A percentile compares a stretch with the other conserved stretches of the same genome.
phyloP scores from a whole-genome alignment of 2,797 vertebrate genomes.

The Trichosurus vulpecula region DNA sequence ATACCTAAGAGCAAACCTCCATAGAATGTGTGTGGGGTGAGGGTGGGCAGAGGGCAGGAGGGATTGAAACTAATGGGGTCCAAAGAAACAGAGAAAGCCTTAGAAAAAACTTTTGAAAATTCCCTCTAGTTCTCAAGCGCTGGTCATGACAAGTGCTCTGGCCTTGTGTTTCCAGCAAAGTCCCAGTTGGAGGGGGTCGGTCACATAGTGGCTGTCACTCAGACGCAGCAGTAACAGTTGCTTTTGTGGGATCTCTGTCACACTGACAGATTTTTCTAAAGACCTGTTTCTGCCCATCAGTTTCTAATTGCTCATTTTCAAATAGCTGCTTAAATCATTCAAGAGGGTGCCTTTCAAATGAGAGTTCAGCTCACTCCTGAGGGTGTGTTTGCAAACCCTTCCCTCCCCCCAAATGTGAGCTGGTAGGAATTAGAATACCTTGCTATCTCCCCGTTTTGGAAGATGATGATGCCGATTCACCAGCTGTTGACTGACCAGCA shows the following conservation, averaged over 20 bases:
- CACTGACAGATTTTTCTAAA: not conserved
- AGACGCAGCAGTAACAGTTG: not conserved
- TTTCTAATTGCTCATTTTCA: slow-evolving; percentile 23
- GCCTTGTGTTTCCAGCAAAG: not conserved
- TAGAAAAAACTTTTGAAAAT: not conserved
- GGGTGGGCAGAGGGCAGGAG: not conserved
- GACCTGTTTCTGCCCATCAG: not conserved
- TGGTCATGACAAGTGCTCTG: not conserved
- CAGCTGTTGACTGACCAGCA: not conserved
- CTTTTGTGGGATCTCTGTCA: not conserved
- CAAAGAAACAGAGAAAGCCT: not conserved
- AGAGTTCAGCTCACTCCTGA: not conserved
- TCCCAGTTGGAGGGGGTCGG: not conserved
- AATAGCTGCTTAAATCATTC: not conserved
- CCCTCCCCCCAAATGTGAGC: not conserved
- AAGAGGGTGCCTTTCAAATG: not conserved
- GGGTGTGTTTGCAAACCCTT: not conserved
- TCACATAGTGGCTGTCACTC: not conserved
- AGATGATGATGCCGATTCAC: not conserved
- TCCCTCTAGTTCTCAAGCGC: slow-evolving; percentile 4
- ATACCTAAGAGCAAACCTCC: slow-evolving; percentile 5
- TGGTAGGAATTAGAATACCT: not conserved
- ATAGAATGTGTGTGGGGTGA: not conserved
- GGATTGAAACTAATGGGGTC: slow-evolving; percentile 21
- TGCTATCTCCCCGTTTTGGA: not conserved